Evolutionary conservation across 2,888 invertebrate species (phyloP).

Genomic region (Cheilosia vulpina): DNA sequence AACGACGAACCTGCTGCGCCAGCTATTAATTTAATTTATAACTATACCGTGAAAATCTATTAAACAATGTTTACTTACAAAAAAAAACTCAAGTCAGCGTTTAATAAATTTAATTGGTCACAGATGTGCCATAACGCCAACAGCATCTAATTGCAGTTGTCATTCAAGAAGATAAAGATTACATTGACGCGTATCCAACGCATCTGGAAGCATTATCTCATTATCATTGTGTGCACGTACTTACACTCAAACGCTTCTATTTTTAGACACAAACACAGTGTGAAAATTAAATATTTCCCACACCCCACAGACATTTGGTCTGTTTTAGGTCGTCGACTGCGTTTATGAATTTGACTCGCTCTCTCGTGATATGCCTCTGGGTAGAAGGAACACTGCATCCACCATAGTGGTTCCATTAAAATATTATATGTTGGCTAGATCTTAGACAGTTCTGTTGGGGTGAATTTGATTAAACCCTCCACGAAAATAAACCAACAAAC

Average conservation of each 20-base stretch:
- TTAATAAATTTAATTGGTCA: conserved; percentile 28
- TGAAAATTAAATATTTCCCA: conserved; percentile 25
- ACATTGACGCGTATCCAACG: conserved; percentile 7
- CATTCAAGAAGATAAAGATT: conserved; percentile 26
- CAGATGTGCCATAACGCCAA: conserved; percentile 27
- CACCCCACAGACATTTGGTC: conserved; percentile 19
- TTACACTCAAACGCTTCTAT: neutral
- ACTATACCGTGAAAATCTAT: too few relatives aligned
- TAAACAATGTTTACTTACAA: too few relatives aligned
- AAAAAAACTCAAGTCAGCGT: too few relatives aligned
- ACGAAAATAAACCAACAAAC: neutral
- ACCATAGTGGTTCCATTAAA: neutral
- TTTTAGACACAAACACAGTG: conserved; percentile 8
- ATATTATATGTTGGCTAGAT: neutral
- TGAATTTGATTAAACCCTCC: conserved; percentile 13
- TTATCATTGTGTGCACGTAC: neutral
- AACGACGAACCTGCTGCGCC: too few relatives aligned
- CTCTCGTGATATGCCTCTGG: too few relatives aligned
- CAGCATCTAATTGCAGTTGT: conserved; percentile 31
- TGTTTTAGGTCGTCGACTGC: neutral
- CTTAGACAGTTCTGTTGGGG: conserved; percentile 19
- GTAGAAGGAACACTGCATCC: too few relatives aligned
- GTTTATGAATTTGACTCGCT: neutral
- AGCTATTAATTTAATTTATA: too few relatives aligned
- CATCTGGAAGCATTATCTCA: conserved; percentile 28